phyloP scores from a whole-genome alignment of 2,888 invertebrate species.

The Tuta absoluta region DNA sequence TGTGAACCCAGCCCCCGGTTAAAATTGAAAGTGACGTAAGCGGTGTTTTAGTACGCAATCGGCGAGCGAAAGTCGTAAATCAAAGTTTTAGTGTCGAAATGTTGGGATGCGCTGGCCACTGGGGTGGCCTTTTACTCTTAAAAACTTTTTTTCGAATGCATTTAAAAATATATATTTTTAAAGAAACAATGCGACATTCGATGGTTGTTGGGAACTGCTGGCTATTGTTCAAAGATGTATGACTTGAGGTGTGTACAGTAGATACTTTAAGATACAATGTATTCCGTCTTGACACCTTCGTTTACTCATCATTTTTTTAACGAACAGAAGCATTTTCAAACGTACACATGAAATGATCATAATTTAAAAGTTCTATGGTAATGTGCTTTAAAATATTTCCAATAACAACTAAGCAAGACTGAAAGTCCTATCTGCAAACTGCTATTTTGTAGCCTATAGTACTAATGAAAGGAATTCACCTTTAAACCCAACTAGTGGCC shows the following conservation, averaged over 20 bases:
- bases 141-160: constrained; percentile 52
- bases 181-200: constrained; percentile 75
- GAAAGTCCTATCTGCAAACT: too few species aligned
- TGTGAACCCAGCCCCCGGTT: constrained; percentile 65
- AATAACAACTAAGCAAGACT: too few species aligned
- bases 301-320: constrained; percentile 17
- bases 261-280: constrained; percentile 13
- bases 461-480: too few species aligned
- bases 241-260: constrained; percentile 41
- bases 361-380: too few species aligned
- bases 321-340: not conserved
- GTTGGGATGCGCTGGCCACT: constrained; percentile 79
- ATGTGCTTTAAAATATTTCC: too few species aligned
- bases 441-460: too few species aligned
- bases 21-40: constrained; percentile 82
- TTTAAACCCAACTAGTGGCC: too few species aligned
- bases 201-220: constrained; percentile 46
- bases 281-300: constrained; percentile 10
- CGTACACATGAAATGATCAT: not conserved
- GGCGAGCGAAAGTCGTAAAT: constrained; percentile 76
- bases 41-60: constrained; percentile 80
- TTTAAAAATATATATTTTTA: constrained; percentile 56
- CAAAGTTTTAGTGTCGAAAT: constrained; percentile 81
- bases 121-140: constrained; percentile 67
- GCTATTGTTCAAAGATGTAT: constrained; percentile 64